Evolutionary conservation across 2,888 invertebrate species (phyloP), one percentile per base, ranked within the genome.

Genomic region (Stictocephala bisonia): DNA sequence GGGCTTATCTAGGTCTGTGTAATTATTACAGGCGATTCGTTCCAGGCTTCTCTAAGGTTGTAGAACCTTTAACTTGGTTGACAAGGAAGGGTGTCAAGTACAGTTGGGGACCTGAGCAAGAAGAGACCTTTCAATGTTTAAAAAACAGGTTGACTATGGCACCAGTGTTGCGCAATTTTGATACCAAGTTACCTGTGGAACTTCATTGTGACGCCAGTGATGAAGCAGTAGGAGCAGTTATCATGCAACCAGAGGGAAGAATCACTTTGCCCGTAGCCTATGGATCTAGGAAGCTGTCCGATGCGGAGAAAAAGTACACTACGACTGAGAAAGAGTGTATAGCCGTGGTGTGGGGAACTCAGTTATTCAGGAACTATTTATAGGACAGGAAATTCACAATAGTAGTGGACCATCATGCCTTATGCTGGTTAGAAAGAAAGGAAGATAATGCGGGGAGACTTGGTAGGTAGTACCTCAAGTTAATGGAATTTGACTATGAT

Each of bases 291-390:
- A 51, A 22, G 24, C 51, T 51, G 7, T 51, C 51, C 6, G 51
- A 51, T 7, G 51, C 24, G 6, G 51, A 51, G n/a, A 51, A 18
- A 24, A 18, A 22, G n/a, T 51, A 20, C 24, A 22, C 11, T 15
- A n/a, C n/a, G 18, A 51, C 51, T 7, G 51, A 51, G n/a, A 51
- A 51, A n/a, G 20, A 51, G 24, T 51, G 51, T 51, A 51, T 44
- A 6, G 44, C 9, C 4, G 44, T 44, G 4, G 44, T 44, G 4
- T 44, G 44, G 44, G 44, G 11, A 11, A 15, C 15, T 4, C 44
- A 44, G 15, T 15, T n/a, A 9, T 44, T 44, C 44, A 44, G 44
- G 24, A 20, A 51, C 22, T 51, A 20, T 51, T 6, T 51, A 22
- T 51, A 24, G 18, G 51, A 6, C 4, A n/a, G n/a, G n/a, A n/a